Percentiles rank a stretch among this genome's conserved stretches.
Conservation (phyloP, 2,888 invertebrate species). For the Apoda limacodes region DNA sequence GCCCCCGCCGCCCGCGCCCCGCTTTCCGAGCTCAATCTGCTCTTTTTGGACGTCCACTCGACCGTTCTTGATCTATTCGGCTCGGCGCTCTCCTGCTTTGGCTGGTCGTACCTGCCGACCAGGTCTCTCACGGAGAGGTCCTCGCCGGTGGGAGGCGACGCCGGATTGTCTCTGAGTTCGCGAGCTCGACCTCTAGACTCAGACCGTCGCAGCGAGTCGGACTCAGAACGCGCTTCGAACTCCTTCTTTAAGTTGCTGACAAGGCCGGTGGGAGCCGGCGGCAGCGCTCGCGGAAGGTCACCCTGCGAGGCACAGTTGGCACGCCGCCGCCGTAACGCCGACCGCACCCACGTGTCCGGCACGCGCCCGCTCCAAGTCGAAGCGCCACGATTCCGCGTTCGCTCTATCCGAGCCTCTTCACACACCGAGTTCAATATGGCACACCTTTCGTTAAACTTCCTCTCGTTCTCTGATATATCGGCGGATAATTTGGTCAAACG, state of each 20-base stretch:
- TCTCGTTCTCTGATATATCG: slow-evolving; percentile 46
- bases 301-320: slow-evolving; percentile 42
- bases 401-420: slow-evolving; percentile 47
- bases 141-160: slow-evolving; percentile 57
- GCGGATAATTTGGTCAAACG: slow-evolving; percentile 21
- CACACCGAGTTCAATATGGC: slow-evolving; percentile 70
- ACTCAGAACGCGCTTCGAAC: slow-evolving; percentile 78
- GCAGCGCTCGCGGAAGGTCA: slow-evolving; percentile 36
- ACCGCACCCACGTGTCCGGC: slow-evolving; percentile 49
- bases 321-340: slow-evolving; percentile 37
- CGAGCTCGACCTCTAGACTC: slow-evolving; percentile 26
- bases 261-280: slow-evolving; percentile 62
- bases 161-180: slow-evolving; percentile 24
- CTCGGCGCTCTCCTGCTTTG: slow-evolving; percentile 29
- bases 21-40: slow-evolving; percentile 20
- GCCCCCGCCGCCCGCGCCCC: slow-evolving; percentile 26
- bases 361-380: slow-evolving; percentile 68
- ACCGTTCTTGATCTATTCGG: slow-evolving; percentile 21
- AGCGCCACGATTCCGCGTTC: slow-evolving; percentile 42
- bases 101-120: slow-evolving; percentile 68
- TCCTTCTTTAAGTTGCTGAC: slow-evolving; percentile 89
- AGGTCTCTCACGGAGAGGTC: slow-evolving; percentile 77
- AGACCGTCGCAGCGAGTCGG: slow-evolving; percentile 26
- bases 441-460: slow-evolving; percentile 65
- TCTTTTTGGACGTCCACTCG: slow-evolving; percentile 23